phyloP scores from a whole-genome alignment of 2,797 vertebrate species.

The Galago senegalensis region DNA sequence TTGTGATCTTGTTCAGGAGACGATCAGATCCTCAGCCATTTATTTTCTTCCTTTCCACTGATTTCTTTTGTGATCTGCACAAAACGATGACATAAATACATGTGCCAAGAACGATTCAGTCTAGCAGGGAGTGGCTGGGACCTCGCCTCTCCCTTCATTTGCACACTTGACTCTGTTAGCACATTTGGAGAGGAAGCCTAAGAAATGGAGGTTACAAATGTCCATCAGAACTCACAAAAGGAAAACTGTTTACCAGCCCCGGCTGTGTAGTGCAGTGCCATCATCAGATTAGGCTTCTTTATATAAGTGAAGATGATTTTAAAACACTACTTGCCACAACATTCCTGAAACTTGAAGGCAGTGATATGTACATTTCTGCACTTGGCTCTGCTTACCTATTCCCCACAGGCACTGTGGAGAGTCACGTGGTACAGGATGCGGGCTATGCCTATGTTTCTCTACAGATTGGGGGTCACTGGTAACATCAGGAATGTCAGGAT shows the following conservation, averaged over 20 bases:
- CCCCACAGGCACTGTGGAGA: neutral
- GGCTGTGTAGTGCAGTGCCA: neutral
- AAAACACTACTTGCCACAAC: neutral
- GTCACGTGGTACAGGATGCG: neutral
- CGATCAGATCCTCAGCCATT: constrained; percentile 60
- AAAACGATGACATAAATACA: constrained; percentile 35
- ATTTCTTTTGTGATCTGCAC: constrained; percentile 75
- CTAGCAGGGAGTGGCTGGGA: neutral
- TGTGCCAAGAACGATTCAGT: neutral
- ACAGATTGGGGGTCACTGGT: constrained; percentile 79
- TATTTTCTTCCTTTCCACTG: constrained; percentile 70
- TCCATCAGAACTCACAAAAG: neutral
- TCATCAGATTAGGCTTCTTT: neutral
- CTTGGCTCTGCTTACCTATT: neutral
- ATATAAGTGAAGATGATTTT: neutral
- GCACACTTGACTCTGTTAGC: neutral
- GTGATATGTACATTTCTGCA: neutral
- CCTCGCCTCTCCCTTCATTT: neutral
- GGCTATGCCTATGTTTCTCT: constrained; percentile 69
- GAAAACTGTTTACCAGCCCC: neutral
- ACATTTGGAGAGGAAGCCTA: neutral
- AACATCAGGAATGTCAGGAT: constrained; percentile 82
- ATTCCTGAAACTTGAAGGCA: neutral
- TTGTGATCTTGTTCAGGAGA: constrained; percentile 75
- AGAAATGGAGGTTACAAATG: neutral